Evolutionary conservation across 1,140 invertebrate species (phyloP), one percentile per base, ranked within the genome.

Genomic region (Latrodectus geometricus): DNA sequence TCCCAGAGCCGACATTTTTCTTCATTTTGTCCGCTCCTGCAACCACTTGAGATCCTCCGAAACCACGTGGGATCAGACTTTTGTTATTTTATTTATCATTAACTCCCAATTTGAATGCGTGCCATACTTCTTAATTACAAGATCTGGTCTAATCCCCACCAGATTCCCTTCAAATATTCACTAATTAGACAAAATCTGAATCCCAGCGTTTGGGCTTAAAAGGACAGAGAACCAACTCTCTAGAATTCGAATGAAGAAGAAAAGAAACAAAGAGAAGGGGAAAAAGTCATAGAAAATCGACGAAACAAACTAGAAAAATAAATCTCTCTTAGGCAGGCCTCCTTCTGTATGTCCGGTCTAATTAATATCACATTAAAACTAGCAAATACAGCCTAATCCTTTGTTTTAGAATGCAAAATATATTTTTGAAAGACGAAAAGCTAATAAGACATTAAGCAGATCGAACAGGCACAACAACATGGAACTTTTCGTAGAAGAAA

Each of bases 151-250:
- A 87, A 87, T 87, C 85, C 85, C 49, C 52, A 23, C 15, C 69
- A 17, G 69, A 87, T 80, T 79, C 85, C 85, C 77, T 75, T 87
- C 76, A 87, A 87, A 87, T 87, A 87, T 87, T 87, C 85, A 87
- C 85, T 87, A 87, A 87, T 87, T 87, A 87, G 85, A 80, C 85
- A 87, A 87, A 87, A 87, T 87, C 85, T 87, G 85, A 87, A 87
- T 70, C 56, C 70, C 76, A 80, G 66, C 85, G 85, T 69, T 73
- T 17, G 77, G 61, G 85, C 85, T 87, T 87, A 87, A 76, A 80
- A 80, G 80, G 74, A 80, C 85, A 76, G 85, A 87, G 68, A 86
- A 21, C 50, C 83, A 52, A 54, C 74, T 35, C 61, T n/a, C 23
- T 35, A 72, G 75, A 77, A 77, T 68, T 35, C 49, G 54, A 86